Base-by-base conservation (phyloP, 2,113 vertebrate species). In the Caretta caretta region DNA sequence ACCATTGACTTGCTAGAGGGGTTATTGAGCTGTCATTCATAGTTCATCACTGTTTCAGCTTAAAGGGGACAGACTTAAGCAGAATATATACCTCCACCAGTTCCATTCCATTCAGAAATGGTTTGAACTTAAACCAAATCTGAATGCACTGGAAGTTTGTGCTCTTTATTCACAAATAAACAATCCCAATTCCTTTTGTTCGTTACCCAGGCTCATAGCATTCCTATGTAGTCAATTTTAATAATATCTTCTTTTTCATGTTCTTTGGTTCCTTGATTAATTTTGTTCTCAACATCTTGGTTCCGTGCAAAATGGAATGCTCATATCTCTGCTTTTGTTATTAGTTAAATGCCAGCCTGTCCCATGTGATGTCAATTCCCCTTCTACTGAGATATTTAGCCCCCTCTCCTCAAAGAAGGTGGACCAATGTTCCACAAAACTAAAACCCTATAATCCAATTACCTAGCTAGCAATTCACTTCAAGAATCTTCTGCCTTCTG, bases 1-100 rank as follows among this genome's bases (percentile, higher is more conserved):
- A 0, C 31, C 5, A 0, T 57, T 25, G 72, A 24, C n/a, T 51
- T 46, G 51, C 31, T 2, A 2, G 57, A 65, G 57, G 72, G 50
- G 65, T 11, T 12, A 54, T 6, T 51, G 31, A 51, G 9, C 20
- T 84, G 24, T 59, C 86, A 49, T 56, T 72, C 0, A 0, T 29
- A 11, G 13, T n/a, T 25, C 62, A 51, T 57, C 5, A 22, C 46
- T 65, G 89, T 16, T 42, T 19, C 22, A 56, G 57, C 75, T 56
- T 84, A 12, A 29, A 48, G 31, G 27, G 11, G 86, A 10, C 17
- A 76, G 29, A 10, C 8, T n/a, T 69, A 69, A 69, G 35, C 35
- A 69, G 17, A 31, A 16, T 75, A 92, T 81, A 78, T 81, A 87
- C 6, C 8, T 57, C 19, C 72, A 35, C 8, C 35, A 38, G 31